A percentile compares a stretch with the other conserved stretches of the same genome.
These are phyloP conservation scores for Metopolophium dirhodum DNA, from an alignment of 1,140 invertebrate genomes.

Conservation along the genomic window DNA sequence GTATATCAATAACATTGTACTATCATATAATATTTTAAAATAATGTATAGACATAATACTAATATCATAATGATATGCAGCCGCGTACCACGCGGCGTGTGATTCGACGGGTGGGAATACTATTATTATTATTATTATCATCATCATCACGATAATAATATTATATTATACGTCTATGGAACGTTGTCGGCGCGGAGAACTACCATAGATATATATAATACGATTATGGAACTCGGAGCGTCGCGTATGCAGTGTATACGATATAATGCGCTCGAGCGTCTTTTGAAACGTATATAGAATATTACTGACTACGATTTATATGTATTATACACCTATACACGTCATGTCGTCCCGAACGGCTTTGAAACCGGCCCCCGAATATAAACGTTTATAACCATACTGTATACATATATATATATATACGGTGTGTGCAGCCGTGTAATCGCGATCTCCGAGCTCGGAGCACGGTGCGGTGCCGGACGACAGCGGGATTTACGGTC, in stretches of 20 bases:
- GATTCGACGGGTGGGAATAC: not conserved
- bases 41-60: too few relatives aligned
- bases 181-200: not conserved
- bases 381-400: not conserved
- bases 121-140: not conserved
- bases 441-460: constrained; percentile 4
- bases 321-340: too few relatives aligned
- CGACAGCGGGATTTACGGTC: constrained; percentile 25
- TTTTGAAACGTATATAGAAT: constrained; percentile 2
- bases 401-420: too few relatives aligned
- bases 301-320: not conserved
- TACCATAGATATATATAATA: not conserved
- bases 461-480: not conserved
- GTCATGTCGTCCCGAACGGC: not conserved
- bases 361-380: not conserved
- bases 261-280: not conserved
- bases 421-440: not conserved
- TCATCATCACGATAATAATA: too few relatives aligned
- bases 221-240: not conserved
- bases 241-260: not conserved
- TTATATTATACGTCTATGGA: too few relatives aligned
- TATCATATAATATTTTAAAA: too few relatives aligned
- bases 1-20: too few relatives aligned
- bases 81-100: too few relatives aligned
- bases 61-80: too few relatives aligned